Percentiles rank a stretch among this genome's conserved stretches.
These are phyloP conservation scores for Agonopterix heracliana DNA, from an alignment of 2,888 invertebrate genomes.

Conservation along the genomic window DNA sequence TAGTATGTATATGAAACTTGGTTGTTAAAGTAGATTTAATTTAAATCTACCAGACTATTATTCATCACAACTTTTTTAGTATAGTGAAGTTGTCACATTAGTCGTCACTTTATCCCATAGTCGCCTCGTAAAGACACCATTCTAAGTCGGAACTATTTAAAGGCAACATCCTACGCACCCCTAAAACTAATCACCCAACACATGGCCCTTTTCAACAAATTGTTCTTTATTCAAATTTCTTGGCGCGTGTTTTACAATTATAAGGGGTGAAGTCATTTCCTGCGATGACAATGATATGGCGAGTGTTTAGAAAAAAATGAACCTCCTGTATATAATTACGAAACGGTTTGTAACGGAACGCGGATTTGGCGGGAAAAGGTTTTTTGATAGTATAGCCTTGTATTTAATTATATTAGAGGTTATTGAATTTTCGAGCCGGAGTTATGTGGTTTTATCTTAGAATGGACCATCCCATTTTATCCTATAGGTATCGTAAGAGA, in stretches of 20 bases:
- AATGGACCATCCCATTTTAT: too few relatives aligned
- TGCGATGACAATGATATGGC: slow-evolving; percentile 64
- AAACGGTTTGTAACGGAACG: slow-evolving; percentile 17
- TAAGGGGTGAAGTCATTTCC: slow-evolving; percentile 62
- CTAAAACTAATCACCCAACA: not conserved
- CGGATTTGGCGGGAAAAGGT: slow-evolving; percentile 32
- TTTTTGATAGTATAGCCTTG: not conserved
- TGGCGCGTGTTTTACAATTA: slow-evolving; percentile 50
- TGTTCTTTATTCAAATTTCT: slow-evolving; percentile 39
- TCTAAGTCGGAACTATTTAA: too few relatives aligned
- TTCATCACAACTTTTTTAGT: too few relatives aligned
- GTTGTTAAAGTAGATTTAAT: too few relatives aligned
- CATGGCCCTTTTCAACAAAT: slow-evolving; percentile 13
- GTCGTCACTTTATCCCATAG: too few relatives aligned
- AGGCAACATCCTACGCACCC: not conserved
- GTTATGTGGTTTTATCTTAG: too few relatives aligned
- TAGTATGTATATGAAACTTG: too few relatives aligned
- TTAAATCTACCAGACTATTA: too few relatives aligned
- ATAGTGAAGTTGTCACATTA: too few relatives aligned
- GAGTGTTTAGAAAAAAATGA: slow-evolving; percentile 23
- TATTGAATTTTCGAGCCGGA: too few relatives aligned
- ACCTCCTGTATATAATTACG: slow-evolving; percentile 26
- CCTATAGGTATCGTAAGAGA: too few relatives aligned
- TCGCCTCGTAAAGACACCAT: too few relatives aligned
- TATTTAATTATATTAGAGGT: not conserved